These are phyloP conservation scores for Rhopalosiphum maidis DNA, from an alignment of 1,140 invertebrate genomes.

Conservation along the genomic window DNA sequence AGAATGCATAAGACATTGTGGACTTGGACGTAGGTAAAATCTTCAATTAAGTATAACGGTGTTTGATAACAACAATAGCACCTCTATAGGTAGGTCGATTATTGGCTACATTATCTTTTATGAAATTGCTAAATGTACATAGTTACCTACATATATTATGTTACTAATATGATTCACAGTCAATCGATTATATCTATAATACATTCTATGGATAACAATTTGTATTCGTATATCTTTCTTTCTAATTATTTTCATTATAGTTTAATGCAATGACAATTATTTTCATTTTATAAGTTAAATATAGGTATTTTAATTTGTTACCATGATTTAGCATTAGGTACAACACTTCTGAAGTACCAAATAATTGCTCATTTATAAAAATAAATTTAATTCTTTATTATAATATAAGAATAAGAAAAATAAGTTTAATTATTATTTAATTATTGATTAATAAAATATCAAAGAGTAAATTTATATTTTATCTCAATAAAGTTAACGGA, in stretches of 20 bases:
- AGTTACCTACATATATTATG: background rate
- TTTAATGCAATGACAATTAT: background rate
- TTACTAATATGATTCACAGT: background rate
- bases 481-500: background rate
- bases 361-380: background rate
- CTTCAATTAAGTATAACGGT: constrained; percentile 51
- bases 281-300: background rate
- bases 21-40: constrained; percentile 25
- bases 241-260: background rate
- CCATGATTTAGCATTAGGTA: background rate
- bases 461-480: background rate
- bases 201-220: background rate
- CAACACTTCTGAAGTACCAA: background rate
- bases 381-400: background rate
- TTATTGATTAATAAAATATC: background rate
- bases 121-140: background rate
- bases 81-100: constrained; percentile 17
- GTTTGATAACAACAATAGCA: constrained; percentile 42
- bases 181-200: background rate
- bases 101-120: constrained; percentile 41
- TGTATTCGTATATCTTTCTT: background rate
- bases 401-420: background rate
- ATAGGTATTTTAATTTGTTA: constrained; percentile 15
- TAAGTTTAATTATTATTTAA: background rate
- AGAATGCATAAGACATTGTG: constrained; percentile 46